A percentile compares a stretch with the other conserved stretches of the same genome.
These are phyloP conservation scores for Amphipyra tragopoginis DNA, from an alignment of 2,888 invertebrate genomes.

Conservation along the genomic window DNA sequence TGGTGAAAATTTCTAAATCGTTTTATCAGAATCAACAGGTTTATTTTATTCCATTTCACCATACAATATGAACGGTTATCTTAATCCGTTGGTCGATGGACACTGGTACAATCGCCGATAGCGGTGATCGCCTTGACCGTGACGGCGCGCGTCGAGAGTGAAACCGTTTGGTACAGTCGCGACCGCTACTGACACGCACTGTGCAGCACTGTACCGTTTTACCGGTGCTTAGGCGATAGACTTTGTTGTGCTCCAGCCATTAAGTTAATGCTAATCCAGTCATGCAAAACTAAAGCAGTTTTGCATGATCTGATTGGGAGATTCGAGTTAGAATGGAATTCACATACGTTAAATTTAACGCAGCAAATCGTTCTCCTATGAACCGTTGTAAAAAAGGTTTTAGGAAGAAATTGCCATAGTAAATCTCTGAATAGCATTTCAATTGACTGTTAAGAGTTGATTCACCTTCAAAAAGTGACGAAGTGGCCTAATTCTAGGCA, in stretches of 20 bases:
- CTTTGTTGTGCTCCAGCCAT: slow-evolving; percentile 8
- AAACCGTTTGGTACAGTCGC: slow-evolving; percentile 45
- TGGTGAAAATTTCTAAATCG: too few species aligned
- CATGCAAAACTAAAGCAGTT: slow-evolving; percentile 7
- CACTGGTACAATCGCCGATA: slow-evolving; percentile 43
- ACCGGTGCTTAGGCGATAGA: slow-evolving; percentile 10
- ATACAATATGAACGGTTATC: slow-evolving; percentile 28
- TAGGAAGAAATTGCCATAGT: too few species aligned
- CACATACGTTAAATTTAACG: too few species aligned
- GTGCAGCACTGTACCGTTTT: slow-evolving; percentile 30
- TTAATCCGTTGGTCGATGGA: slow-evolving; percentile 25
- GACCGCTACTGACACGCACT: slow-evolving; percentile 18
- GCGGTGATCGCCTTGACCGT: slow-evolving; percentile 69
- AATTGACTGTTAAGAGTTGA: too few species aligned
- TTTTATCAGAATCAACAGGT: too few species aligned
- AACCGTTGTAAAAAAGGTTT: too few species aligned
- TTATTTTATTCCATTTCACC: neutral
- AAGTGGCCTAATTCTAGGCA: too few species aligned
- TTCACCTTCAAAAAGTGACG: too few species aligned
- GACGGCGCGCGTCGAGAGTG: slow-evolving; percentile 64
- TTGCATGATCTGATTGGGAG: slow-evolving; percentile 2
- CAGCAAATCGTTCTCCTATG: too few species aligned
- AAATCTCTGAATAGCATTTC: too few species aligned
- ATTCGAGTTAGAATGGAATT: neutral
- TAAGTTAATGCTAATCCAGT: slow-evolving; percentile 3